Evolutionary conservation across 2,113 vertebrate species (phyloP).

Genomic region (Gobiocypris rarus): DNA sequence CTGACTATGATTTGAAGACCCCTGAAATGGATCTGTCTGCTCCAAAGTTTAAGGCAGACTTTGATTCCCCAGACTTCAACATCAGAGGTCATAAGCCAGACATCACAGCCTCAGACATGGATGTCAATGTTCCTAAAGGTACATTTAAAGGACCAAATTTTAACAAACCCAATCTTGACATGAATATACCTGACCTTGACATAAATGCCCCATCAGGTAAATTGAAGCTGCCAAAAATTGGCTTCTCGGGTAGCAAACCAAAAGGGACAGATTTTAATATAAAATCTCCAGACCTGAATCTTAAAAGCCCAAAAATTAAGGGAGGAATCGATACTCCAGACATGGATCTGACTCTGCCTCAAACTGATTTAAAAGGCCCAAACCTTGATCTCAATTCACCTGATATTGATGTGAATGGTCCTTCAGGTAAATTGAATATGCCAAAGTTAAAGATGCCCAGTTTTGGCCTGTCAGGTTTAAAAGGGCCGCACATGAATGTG

Average conservation of each 20-base stretch:
- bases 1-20: conserved; percentile 33
- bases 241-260: conserved; percentile 56
- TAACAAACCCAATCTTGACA: conserved; percentile 8
- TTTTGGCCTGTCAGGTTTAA: conserved; percentile 44
- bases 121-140: conserved; percentile 4
- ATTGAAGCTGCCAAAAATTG: conserved; percentile 42
- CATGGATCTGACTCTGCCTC: conserved; percentile 53
- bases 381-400: conserved; percentile 62
- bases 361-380: conserved; percentile 52
- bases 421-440: conserved; percentile 57
- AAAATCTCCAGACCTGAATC: conserved; percentile 52
- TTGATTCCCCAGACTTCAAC: conserved; percentile 51
- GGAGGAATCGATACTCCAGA: conserved; percentile 61
- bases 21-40: conserved; percentile 42
- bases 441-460: conserved; percentile 62
- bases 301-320: conserved; percentile 65
- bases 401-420: conserved; percentile 56
- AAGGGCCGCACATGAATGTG: conserved; percentile 59
- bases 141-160: conserved; percentile 57
- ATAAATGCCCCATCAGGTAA: conserved; percentile 22
- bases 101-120: conserved; percentile 24
- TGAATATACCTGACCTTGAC: conserved; percentile 33
- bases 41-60: conserved; percentile 34
- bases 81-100: conserved; percentile 30
- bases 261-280: conserved; percentile 55